phyloP scores from a whole-genome alignment of 2,797 vertebrate genomes.

The Erithacus rubecula region DNA sequence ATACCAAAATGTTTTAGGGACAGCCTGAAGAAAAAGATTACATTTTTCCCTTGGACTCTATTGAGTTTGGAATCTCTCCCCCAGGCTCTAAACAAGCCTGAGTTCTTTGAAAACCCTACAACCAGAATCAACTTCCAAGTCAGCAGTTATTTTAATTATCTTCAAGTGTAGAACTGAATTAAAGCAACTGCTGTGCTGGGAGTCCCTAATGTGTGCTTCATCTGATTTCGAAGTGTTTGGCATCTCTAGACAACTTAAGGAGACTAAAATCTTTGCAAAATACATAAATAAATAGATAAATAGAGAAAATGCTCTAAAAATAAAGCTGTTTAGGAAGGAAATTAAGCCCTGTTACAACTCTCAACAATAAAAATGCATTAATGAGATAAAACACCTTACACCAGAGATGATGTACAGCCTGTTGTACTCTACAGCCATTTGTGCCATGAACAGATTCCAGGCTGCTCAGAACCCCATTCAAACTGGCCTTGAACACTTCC shows the following conservation, averaged over 20 bases:
- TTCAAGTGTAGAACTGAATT: slow-evolving; percentile 25
- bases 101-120: background rate
- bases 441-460: background rate
- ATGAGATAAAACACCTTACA: background rate
- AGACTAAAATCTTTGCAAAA: background rate
- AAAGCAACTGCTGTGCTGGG: background rate
- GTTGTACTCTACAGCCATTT: background rate
- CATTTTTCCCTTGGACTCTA: background rate
- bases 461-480: background rate
- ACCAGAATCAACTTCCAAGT: background rate
- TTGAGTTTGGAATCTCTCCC: background rate
- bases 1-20: background rate
- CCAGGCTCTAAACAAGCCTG: background rate
- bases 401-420: background rate
- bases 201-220: slow-evolving; percentile 8
- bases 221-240: slow-evolving; percentile 23
- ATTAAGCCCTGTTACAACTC: background rate
- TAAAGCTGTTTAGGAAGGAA: background rate
- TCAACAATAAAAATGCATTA: background rate
- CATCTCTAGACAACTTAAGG: background rate
- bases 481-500: background rate
- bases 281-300: background rate
- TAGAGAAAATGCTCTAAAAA: background rate
- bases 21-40: background rate
- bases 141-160: slow-evolving; percentile 37